Conservation (phyloP, 2,888 invertebrate species). For the Melanostoma scalare region DNA sequence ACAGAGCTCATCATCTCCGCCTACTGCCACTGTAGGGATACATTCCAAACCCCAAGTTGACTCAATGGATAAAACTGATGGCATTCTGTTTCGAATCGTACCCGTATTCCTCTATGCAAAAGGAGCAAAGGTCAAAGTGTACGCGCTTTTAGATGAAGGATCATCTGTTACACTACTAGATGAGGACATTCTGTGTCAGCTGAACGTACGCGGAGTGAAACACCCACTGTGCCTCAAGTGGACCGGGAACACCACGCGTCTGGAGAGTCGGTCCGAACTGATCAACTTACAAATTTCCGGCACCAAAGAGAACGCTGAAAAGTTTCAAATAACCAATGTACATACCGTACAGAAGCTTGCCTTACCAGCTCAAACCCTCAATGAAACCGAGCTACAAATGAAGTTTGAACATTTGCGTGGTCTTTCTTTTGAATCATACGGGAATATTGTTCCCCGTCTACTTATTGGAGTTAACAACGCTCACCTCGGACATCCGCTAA, state of each 20-base stretch:
- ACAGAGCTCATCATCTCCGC: neutral
- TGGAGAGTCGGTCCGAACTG: neutral
- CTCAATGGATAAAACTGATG: neutral
- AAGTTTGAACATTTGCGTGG: slow-evolving; percentile 1
- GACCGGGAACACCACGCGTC: neutral
- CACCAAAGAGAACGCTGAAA: neutral
- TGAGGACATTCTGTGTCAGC: neutral
- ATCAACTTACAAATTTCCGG: slow-evolving; percentile 10
- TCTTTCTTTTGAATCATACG: neutral
- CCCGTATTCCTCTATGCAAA: neutral
- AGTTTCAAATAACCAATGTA: neutral
- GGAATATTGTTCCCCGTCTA: neutral
- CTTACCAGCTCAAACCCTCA: neutral
- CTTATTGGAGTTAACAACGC: slow-evolving; percentile 22
- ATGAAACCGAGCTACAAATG: neutral
- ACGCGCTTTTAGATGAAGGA: neutral
- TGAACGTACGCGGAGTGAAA: neutral
- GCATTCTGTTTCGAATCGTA: neutral
- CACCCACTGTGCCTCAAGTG: neutral
- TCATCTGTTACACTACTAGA: slow-evolving; percentile 1
- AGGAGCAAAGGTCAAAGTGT: neutral
- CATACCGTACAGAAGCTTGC: neutral
- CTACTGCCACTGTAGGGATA: neutral
- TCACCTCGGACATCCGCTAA: slow-evolving; percentile 11
- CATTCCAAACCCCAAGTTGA: neutral